These are phyloP conservation scores for Setophaga petechia DNA, from an alignment of 2,113 vertebrate genomes.

Conservation along the genomic window DNA sequence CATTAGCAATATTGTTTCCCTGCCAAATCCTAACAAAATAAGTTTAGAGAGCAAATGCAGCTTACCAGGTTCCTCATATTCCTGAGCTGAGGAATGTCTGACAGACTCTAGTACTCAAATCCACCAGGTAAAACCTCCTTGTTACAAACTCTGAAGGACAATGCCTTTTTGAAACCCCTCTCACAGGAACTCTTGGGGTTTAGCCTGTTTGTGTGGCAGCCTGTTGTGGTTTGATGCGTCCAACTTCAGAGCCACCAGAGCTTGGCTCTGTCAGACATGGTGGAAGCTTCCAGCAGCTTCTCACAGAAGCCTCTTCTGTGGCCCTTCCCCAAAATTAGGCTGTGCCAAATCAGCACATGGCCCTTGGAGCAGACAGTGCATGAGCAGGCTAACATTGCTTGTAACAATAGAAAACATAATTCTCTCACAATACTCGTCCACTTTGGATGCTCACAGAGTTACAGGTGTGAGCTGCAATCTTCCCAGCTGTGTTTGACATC, in stretches of 20 bases:
- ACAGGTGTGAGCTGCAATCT: fast-evolving
- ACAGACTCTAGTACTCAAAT: neutral
- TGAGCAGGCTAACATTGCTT: neutral
- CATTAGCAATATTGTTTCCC: neutral
- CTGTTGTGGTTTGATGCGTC: neutral
- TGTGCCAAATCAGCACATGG: too few relatives aligned
- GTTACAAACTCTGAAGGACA: neutral
- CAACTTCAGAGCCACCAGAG: neutral
- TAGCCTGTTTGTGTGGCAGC: fast-evolving
- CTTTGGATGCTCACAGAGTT: neutral
- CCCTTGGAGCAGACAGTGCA: neutral
- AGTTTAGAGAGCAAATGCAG: neutral
- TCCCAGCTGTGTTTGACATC: neutral
- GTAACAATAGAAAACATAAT: neutral
- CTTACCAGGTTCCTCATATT: neutral
- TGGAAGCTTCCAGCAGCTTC: neutral
- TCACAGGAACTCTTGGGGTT: neutral
- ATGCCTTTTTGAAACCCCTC: neutral
- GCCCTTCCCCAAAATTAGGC: neutral
- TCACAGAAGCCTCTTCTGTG: neutral
- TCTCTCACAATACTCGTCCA: neutral
- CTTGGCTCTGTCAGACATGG: neutral
- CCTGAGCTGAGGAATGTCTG: fast-evolving
- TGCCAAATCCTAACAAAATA: neutral
- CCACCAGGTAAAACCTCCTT: neutral